Evolutionary conservation across 2,113 vertebrate species (phyloP), one percentile per base, ranked within the genome.

Genomic region (Kobus ellipsiprymnus): DNA sequence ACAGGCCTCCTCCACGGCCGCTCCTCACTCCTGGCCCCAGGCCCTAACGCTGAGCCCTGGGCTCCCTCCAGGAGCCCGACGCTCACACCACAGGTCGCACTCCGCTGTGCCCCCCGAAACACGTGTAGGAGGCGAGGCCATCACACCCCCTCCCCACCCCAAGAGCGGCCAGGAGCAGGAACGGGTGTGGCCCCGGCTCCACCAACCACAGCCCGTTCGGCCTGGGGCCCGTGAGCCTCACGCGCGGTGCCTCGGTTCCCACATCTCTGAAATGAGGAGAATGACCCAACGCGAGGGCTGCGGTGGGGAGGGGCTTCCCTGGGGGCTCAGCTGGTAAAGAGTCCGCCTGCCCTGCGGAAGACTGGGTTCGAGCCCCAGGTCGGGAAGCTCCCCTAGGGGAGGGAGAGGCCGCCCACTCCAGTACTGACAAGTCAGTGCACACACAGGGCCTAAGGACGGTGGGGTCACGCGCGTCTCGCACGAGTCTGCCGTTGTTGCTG

Each of bases 1-100:
- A 40, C 7, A 9, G 9, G 2, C 9, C 19, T 4, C 30, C 15
- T 16, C 27, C 3, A 33, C 0, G 3, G 16, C 59, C 1, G 14
- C 25, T 40, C 33, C 36, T 15, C 8, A 12, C 16, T 33, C 44
- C 44, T 52, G 80, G n/a, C 17, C 52, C 59, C 1, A 4, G 21
- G 29, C 16, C n/a, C 14, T 74, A 29, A 14, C 5, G 5, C 15
- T 2, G 46, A 36, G 6, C 44, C 50, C 16, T 14, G 29, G 59
- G 59, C 59, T 86, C 30, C 46, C 44, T 0, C 10, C 16, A 11
- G 87, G 40, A 80, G 11, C 52, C 84, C 1, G 0, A 21, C 13
- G 17, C 46, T 50, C 52, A 15, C 4, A 46, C 17, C 54, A 52
- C 16, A 13, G 29, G 27, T 29, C 6, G 23, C 15, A 8, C 15